Evolutionary conservation across 2,113 vertebrate species (phyloP).

Genomic region (Oriolus oriolus): DNA sequence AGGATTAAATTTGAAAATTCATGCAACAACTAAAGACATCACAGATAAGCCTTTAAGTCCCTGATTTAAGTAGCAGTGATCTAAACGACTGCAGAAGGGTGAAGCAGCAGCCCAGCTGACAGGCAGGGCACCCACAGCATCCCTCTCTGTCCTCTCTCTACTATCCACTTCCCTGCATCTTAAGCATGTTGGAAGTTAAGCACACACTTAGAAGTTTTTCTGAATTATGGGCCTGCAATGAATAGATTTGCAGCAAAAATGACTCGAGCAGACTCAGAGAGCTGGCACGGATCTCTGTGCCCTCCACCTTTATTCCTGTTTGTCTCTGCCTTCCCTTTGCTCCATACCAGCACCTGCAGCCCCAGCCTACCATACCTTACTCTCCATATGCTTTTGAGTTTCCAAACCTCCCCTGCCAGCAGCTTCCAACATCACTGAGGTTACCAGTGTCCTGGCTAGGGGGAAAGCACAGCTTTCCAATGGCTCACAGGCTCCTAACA

Average conservation of each 20-base stretch:
- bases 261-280: neutral
- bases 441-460: neutral
- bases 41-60: neutral
- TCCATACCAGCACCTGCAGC: neutral
- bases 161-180: neutral
- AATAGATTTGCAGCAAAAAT: neutral
- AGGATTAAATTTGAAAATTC: neutral
- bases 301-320: neutral
- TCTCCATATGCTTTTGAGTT: neutral
- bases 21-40: neutral
- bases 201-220: neutral
- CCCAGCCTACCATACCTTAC: neutral
- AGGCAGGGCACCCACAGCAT: neutral
- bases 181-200: neutral
- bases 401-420: neutral
- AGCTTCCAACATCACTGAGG: neutral
- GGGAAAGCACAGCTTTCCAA: neutral
- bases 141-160: neutral
- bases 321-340: neutral
- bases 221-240: neutral
- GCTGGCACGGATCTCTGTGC: neutral
- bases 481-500: neutral
- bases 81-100: neutral
- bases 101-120: neutral
- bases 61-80: neutral